Evolutionary conservation across 2,113 vertebrate species (phyloP).

Genomic region (Regulus satrapa): DNA sequence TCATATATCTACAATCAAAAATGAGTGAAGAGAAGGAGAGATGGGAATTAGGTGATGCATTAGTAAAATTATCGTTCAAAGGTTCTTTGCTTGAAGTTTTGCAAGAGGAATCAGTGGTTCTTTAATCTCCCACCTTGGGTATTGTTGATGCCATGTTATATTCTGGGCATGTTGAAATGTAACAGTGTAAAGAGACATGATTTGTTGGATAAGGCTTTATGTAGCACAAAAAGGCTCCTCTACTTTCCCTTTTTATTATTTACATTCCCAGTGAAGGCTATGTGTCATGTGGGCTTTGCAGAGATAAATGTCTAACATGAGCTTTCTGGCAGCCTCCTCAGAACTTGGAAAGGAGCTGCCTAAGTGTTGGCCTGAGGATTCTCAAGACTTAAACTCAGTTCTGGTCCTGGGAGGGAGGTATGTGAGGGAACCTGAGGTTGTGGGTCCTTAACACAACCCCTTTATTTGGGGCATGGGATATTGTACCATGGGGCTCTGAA

Average conservation of each 20-base stretch:
- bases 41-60: not conserved
- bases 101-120: not conserved
- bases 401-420: not conserved
- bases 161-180: not conserved
- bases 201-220: slow-evolving; percentile 18
- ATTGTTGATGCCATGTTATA: not conserved
- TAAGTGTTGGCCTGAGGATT: not conserved
- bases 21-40: not conserved
- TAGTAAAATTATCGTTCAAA: slow-evolving; percentile 6
- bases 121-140: slow-evolving; percentile 23
- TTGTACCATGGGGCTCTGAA: not conserved
- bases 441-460: not conserved
- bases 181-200: not conserved
- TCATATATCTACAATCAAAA: not conserved
- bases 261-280: slow-evolving; percentile 36
- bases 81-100: not conserved
- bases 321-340: slow-evolving; percentile 6
- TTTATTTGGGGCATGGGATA: not conserved
- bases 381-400: not conserved
- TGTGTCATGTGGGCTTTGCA: not conserved
- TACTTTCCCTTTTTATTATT: slow-evolving; percentile 25
- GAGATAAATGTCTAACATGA: not conserved
- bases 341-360: not conserved
- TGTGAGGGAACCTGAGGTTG: not conserved
- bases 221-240: slow-evolving; percentile 13